Conservation (phyloP, 1,140 invertebrate species). For the Cotesia vestalis region DNA sequence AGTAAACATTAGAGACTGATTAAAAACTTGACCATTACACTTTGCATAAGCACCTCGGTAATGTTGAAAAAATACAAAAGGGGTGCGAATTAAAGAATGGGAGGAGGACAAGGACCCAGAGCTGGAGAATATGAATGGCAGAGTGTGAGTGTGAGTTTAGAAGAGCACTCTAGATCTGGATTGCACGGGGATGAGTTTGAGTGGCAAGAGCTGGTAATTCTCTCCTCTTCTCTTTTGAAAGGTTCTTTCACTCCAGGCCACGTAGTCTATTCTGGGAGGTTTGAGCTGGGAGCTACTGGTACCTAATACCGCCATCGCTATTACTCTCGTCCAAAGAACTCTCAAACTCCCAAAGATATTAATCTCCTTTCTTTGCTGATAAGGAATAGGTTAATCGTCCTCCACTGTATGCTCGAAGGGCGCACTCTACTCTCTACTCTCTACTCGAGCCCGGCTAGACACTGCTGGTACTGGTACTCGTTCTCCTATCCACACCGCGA, state of each 20-base stretch:
- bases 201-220: conserved; percentile 35
- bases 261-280: not conserved
- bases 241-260: conserved; percentile 5
- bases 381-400: conserved; percentile 37
- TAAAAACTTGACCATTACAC: no score
- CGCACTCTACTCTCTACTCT: conserved; percentile 9
- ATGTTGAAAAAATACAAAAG: no score
- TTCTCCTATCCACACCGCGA: not conserved
- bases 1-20: no score
- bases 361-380: conserved; percentile 33
- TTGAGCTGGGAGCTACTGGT: no score
- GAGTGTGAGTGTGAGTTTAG: not conserved
- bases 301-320: not conserved
- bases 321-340: conserved; percentile 30
- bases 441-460: not conserved
- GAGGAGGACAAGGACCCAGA: no score
- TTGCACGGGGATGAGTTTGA: conserved; percentile 47
- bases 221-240: not conserved
- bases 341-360: conserved; percentile 36
- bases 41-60: no score
- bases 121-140: no score
- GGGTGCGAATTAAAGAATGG: no score
- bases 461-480: not conserved
- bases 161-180: conserved; percentile 34
- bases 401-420: conserved; percentile 17